phyloP scores from a whole-genome alignment of 92 coral and sea anemone genomes.

The Palythoa caribaeorum region DNA sequence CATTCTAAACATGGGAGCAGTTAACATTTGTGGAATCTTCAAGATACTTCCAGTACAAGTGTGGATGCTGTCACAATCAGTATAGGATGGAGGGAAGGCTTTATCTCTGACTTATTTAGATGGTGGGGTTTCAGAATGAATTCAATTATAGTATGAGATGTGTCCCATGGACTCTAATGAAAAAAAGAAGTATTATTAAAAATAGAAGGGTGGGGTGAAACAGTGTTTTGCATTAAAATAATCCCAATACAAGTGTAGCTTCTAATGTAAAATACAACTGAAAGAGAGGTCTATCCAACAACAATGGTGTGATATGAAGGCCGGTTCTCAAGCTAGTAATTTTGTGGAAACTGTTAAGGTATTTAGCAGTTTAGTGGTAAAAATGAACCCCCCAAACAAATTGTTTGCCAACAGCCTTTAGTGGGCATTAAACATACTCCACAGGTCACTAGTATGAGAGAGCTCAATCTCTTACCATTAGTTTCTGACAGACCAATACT shows the following conservation, averaged over 20 bases:
- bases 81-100: not conserved
- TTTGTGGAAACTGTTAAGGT: not conserved
- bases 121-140: constrained; percentile 6
- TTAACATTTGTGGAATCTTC: constrained; percentile 5
- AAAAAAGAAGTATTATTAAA: not conserved
- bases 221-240: constrained; percentile 6
- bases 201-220: not conserved
- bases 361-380: not conserved
- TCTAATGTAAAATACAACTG: constrained; percentile 6
- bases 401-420: not conserved
- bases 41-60: constrained; percentile 11
- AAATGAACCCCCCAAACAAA: not conserved
- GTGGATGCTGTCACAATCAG: constrained; percentile 1
- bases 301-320: not conserved
- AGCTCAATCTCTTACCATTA: not conserved
- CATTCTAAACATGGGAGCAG: not conserved
- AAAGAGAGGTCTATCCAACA: constrained; percentile 6
- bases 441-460: constrained; percentile 2
- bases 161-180: not conserved
- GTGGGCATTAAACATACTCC: not conserved
- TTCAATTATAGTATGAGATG: not conserved
- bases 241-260: constrained; percentile 8
- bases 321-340: not conserved
- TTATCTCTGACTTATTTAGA: not conserved
- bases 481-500: constrained; percentile 2